phyloP scores from a whole-genome alignment of 2,888 invertebrate genomes.

The Resseliella maxima region DNA sequence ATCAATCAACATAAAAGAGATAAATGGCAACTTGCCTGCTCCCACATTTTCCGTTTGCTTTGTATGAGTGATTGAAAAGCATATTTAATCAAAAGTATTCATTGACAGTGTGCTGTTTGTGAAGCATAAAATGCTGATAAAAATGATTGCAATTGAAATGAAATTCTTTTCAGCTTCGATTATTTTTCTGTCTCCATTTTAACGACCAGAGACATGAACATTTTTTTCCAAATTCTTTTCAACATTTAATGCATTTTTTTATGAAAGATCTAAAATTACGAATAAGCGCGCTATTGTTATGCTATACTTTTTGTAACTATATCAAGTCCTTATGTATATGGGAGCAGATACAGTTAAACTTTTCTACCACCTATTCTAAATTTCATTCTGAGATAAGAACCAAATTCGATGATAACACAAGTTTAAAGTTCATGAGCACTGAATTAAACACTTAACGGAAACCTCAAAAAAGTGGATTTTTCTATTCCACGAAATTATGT shows the following conservation, averaged over 20 bases:
- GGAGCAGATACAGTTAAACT: too few relatives aligned
- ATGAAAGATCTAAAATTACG: background rate
- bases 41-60: background rate
- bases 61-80: background rate
- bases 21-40: background rate
- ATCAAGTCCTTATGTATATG: background rate
- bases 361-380: too few relatives aligned
- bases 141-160: background rate
- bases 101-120: background rate
- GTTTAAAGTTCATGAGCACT: background rate
- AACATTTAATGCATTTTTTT: background rate
- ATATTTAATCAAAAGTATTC: background rate
- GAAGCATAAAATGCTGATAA: background rate
- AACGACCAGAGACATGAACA: background rate
- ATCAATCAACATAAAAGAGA: slow-evolving; percentile 31
- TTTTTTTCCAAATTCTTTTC: background rate
- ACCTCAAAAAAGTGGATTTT: too few relatives aligned
- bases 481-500: background rate
- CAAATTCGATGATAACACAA: background rate
- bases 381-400: background rate
- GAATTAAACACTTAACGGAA: background rate
- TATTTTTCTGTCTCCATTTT: background rate
- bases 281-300: background rate
- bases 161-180: background rate
- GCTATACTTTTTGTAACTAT: background rate